Percentiles rank a stretch among this genome's conserved stretches.
These are phyloP conservation scores for Drosophila paranaensis DNA, from an alignment of 2,888 invertebrate genomes.

Conservation along the genomic window DNA sequence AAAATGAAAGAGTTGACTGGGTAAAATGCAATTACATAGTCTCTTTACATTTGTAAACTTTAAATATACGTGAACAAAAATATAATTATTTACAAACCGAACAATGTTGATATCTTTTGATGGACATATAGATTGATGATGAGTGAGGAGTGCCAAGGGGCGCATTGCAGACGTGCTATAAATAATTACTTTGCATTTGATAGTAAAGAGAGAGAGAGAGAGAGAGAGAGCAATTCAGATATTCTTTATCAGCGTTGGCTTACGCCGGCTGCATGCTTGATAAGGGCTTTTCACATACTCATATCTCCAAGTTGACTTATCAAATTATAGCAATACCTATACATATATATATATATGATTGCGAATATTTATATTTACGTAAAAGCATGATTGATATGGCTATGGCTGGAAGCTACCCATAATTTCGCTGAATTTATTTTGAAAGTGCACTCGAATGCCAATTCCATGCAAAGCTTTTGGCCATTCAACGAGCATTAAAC, in stretches of 20 bases:
- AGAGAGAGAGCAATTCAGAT: not conserved
- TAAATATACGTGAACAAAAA: conserved; percentile 64
- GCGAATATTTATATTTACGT: not conserved
- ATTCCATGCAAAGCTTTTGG: not conserved
- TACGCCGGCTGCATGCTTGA: not conserved
- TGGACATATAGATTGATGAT: no score
- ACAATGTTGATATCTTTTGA: conserved; percentile 10
- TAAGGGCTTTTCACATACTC: not conserved
- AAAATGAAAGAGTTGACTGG: conserved; percentile 52
- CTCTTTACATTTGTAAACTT: conserved; percentile 59
- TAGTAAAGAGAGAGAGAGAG: not conserved
- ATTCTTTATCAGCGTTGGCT: not conserved
- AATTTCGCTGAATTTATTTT: not conserved
- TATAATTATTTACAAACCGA: conserved; percentile 57
- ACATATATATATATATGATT: not conserved
- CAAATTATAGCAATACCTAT: not conserved
- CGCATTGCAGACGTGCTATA: not conserved
- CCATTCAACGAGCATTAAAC: not conserved
- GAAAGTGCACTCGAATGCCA: not conserved
- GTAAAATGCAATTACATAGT: conserved; percentile 67
- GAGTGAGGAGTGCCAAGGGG: no score
- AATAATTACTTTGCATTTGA: not conserved
- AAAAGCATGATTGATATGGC: not conserved
- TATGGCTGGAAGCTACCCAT: not conserved
- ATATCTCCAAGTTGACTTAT: conserved; percentile 2